Conservation (phyloP, 2,888 invertebrate genomes). For the Eudasyphora cyanicolor region DNA sequence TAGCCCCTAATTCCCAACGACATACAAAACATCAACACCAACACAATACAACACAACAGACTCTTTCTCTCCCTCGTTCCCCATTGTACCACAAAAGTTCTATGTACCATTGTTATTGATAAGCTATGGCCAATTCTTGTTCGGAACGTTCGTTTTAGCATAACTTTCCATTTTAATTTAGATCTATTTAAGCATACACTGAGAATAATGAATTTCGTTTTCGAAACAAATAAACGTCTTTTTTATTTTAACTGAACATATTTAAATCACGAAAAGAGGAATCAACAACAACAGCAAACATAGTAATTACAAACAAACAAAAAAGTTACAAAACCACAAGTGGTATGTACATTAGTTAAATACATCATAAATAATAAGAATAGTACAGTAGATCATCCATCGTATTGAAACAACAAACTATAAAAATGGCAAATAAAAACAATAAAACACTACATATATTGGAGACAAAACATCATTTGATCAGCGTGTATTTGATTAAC, state of each 20-base stretch:
- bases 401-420: slow-evolving; percentile 45
- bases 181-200: slow-evolving; percentile 55
- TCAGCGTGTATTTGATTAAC: slow-evolving; percentile 57
- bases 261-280: slow-evolving; percentile 18
- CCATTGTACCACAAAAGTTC: neutral
- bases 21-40: too few species aligned
- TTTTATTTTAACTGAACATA: slow-evolving; percentile 45
- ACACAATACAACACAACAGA: too few species aligned
- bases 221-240: slow-evolving; percentile 48
- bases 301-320: slow-evolving; percentile 42
- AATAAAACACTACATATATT: slow-evolving; percentile 18
- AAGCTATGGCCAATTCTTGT: slow-evolving; percentile 54
- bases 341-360: slow-evolving; percentile 76
- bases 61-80: neutral
- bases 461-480: slow-evolving; percentile 33
- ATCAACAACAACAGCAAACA: slow-evolving; percentile 44
- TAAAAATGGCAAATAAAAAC: slow-evolving; percentile 39
- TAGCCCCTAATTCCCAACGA: neutral
- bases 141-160: slow-evolving; percentile 49
- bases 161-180: slow-evolving; percentile 60
- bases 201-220: slow-evolving; percentile 55
- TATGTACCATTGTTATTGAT: slow-evolving; percentile 36
- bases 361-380: slow-evolving; percentile 67
- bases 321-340: slow-evolving; percentile 64
- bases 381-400: slow-evolving; percentile 60